These are phyloP conservation scores for Puffinus mauretanicus DNA, from an alignment of 2,113 vertebrate species.

Conservation along the genomic window DNA sequence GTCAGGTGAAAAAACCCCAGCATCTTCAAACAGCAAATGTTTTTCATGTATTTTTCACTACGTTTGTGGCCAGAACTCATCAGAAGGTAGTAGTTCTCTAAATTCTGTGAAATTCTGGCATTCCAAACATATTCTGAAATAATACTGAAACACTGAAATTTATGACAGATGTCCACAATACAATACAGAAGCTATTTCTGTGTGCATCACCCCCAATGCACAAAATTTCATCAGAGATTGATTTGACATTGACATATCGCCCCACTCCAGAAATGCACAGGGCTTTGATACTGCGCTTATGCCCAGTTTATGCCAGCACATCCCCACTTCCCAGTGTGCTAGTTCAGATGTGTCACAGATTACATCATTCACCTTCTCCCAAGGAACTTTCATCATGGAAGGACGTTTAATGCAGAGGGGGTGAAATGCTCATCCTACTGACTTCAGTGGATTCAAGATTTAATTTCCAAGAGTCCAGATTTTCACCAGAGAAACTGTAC, in stretches of 20 bases:
- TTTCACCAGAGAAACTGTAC: neutral
- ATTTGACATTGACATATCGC: neutral
- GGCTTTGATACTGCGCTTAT: neutral
- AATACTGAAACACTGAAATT: neutral
- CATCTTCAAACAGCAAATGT: neutral
- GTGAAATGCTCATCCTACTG: neutral
- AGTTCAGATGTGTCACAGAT: neutral
- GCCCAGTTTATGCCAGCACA: constrained; percentile 3
- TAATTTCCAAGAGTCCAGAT: neutral
- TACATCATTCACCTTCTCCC: neutral
- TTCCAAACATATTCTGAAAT: neutral
- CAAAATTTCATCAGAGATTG: neutral
- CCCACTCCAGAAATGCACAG: neutral
- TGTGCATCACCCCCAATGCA: neutral
- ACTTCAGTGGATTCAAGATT: neutral
- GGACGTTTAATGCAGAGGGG: neutral
- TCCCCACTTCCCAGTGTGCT: neutral
- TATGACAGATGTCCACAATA: neutral
- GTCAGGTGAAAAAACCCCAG: neutral
- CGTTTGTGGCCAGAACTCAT: neutral
- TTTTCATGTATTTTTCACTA: neutral
- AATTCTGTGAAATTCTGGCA: neutral
- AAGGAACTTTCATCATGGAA: neutral
- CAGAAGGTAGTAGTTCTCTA: neutral
- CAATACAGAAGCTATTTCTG: neutral